A percentile compares a stretch with the other conserved stretches of the same genome.
phyloP scores from a whole-genome alignment of 2,797 vertebrate species.

The Squalus acanthias region DNA sequence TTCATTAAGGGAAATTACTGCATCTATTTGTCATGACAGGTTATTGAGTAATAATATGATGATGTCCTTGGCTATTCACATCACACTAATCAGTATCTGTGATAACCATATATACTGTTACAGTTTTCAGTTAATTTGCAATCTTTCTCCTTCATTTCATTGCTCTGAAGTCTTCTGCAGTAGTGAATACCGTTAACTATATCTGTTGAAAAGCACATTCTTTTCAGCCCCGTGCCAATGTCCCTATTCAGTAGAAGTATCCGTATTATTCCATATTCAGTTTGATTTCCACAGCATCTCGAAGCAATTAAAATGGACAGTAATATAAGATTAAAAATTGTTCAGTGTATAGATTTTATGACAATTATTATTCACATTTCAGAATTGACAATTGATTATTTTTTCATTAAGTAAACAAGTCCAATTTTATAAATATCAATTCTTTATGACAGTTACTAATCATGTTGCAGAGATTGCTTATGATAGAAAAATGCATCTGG shows the following conservation, averaged over 20 bases:
- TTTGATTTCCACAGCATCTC: neutral
- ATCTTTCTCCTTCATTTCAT: neutral
- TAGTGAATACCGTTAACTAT: neutral
- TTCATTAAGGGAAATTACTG: constrained; percentile 1
- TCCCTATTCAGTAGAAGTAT: neutral
- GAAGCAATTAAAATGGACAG: constrained; percentile 29
- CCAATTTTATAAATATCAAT: neutral
- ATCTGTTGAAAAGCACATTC: neutral
- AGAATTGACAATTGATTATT: neutral
- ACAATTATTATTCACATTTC: constrained; percentile 18
- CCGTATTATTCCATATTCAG: neutral
- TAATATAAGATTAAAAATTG: neutral
- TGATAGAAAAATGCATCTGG: neutral
- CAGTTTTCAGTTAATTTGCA: constrained; percentile 12
- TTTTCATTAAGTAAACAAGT: neutral
- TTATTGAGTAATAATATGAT: constrained; percentile 15
- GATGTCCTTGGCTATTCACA: constrained; percentile 3
- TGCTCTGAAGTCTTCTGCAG: neutral
- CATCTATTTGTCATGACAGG: neutral
- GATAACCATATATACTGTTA: neutral
- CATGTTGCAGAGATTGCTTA: neutral
- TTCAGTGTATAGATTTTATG: neutral
- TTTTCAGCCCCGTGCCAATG: neutral
- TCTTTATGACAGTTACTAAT: neutral
- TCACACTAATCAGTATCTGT: neutral